These are phyloP conservation scores for Rambutsinella grinnellia DNA, from an alignment of 2,888 invertebrate species.

Conservation along the genomic window DNA sequence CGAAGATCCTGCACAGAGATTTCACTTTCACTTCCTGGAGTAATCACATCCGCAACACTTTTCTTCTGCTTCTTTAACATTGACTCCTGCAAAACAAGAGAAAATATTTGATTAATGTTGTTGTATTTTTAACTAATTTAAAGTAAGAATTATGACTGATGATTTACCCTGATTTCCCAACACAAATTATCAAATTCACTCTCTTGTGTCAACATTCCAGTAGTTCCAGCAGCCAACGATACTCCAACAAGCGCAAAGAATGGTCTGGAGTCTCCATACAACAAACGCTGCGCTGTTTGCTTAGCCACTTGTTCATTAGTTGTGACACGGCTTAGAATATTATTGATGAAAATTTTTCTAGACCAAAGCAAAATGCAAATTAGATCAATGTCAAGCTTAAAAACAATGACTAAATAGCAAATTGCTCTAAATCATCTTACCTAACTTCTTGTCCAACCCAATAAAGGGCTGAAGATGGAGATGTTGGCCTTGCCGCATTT, in stretches of 20 bases:
- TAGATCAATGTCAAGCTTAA: slow-evolving; percentile 3
- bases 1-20: slow-evolving; percentile 74
- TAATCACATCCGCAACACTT: slow-evolving; percentile 5
- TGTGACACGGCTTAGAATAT: slow-evolving; percentile 78
- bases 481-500: slow-evolving; percentile 15
- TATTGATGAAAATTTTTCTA: slow-evolving; percentile 75
- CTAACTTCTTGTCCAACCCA: slow-evolving; percentile 62
- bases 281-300: slow-evolving; percentile 75
- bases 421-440: slow-evolving; percentile 1
- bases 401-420: too few species aligned
- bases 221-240: slow-evolving; percentile 76
- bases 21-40: slow-evolving; percentile 9
- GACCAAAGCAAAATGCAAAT: not conserved
- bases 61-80: slow-evolving; percentile 43
- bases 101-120: not conserved
- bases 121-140: not conserved
- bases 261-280: slow-evolving; percentile 79
- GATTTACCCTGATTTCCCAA: slow-evolving; percentile 79
- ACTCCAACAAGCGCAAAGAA: slow-evolving; percentile 82
- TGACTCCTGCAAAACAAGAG: slow-evolving; percentile 38
- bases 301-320: slow-evolving; percentile 76
- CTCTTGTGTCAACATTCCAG: slow-evolving; percentile 80
- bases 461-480: slow-evolving; percentile 45
- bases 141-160: not conserved
- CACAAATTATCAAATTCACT: slow-evolving; percentile 84